These are phyloP conservation scores for Rhabdophis nuchalis DNA, from an alignment of 2,797 vertebrate genomes.

Conservation along the genomic window DNA sequence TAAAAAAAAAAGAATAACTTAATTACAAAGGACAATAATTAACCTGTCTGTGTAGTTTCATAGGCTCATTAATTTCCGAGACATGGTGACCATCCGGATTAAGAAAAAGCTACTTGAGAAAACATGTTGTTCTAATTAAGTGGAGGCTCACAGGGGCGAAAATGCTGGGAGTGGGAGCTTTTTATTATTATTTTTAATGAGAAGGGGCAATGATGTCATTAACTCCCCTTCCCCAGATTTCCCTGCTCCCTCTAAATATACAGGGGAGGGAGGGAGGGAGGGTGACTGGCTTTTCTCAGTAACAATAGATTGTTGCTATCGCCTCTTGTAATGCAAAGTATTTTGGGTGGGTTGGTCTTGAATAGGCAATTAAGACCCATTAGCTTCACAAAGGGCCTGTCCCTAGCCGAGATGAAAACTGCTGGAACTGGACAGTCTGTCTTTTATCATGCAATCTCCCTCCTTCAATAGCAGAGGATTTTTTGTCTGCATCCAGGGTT, in stretches of 20 bases:
- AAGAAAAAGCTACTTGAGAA: background rate
- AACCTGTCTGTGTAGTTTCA: background rate
- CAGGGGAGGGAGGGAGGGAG: background rate
- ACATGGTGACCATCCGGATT: background rate
- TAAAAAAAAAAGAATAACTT: slow-evolving; percentile 3
- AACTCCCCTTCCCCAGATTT: background rate
- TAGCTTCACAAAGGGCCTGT: background rate
- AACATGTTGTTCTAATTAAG: background rate
- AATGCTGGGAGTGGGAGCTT: background rate
- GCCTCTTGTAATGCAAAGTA: background rate
- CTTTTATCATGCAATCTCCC: background rate
- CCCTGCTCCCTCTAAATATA: background rate
- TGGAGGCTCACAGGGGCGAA: background rate
- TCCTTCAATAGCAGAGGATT: background rate
- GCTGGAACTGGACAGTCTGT: background rate
- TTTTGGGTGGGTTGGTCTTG: background rate
- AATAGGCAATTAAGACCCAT: background rate
- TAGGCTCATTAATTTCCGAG: background rate
- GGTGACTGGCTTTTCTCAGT: background rate
- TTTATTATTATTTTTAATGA: background rate
- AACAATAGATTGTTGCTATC: background rate
- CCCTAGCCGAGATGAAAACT: background rate
- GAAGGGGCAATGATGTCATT: background rate
- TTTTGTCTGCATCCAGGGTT: background rate
- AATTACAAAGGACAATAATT: slow-evolving; percentile 18